Base-by-base conservation (phyloP, 1,140 invertebrate species). In the Caenorhabditis tropicalis region DNA sequence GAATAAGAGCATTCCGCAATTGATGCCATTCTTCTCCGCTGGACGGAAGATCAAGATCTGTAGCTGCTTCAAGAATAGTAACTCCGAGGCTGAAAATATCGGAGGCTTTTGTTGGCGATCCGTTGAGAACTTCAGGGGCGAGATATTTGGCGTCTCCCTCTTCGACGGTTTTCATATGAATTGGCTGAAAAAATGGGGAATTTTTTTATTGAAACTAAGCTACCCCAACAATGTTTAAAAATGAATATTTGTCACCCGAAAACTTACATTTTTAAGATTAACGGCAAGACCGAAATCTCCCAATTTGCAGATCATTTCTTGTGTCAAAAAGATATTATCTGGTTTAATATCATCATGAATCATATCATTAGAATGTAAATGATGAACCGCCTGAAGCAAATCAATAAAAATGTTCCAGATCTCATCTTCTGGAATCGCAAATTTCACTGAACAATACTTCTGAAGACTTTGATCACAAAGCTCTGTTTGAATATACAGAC, bases 111-210 rank as follows among this genome's bases (percentile, higher is more conserved):
- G 93, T 93, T 88, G 94, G 94, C 29, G 92, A 92, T 21, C 94
- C 94, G 85, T 94, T 91, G 88, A 95, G 91, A 0, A 95, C 91
- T 92, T 95, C 95, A 24, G 93, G 93, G 1, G 95, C 94, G 83
- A 95, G 91, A 90, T 95, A 95, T 83, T 94, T 94, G 0, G 94
- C 93, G 92, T 95, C 95, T 5, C 95, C 95, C 91, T 95, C 95
- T n/a, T 93, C 92, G 15, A 92, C 92, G 83, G 93, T 93, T 87
- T 92, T 74, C 12, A 74, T 91, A 7, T 91, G 85, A 85, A 93
- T 92, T 85, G 89, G 88, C 93, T 93, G 81, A n/a, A 90, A 89
- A 39, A 51, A 19, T 36, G 27, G 15, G 36, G 79, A 53, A 65
- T 84, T 53, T 5, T 82, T 39, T 15, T 39, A 29, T 7, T 74